These are phyloP conservation scores for Hypsopygia costalis DNA, from an alignment of 2,888 invertebrate species.

Conservation along the genomic window DNA sequence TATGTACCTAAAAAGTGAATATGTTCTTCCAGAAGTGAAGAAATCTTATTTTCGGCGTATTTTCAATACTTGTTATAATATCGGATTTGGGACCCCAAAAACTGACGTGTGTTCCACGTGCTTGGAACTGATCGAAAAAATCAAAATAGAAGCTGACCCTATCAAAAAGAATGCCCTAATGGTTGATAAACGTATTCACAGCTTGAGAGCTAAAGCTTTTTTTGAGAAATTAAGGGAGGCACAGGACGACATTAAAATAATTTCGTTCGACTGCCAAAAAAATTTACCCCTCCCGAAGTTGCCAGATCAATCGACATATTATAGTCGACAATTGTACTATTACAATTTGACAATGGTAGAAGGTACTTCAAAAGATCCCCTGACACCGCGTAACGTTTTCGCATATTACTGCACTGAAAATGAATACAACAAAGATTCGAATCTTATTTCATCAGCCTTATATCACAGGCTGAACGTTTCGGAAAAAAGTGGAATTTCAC, in stretches of 20 bases:
- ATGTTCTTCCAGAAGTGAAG: slow-evolving; percentile 12
- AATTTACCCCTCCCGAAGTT: slow-evolving; percentile 8
- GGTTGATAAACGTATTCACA: slow-evolving; percentile 16
- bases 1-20: slow-evolving; percentile 17
- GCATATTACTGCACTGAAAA: slow-evolving; percentile 27
- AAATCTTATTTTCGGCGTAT: slow-evolving; percentile 21
- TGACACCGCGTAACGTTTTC: slow-evolving; percentile 25
- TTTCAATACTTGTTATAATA: slow-evolving; percentile 22
- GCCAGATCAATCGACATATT: slow-evolving; percentile 25
- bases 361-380: slow-evolving; percentile 26
- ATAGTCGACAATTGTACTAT: slow-evolving; percentile 33
- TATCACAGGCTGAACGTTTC: slow-evolving; percentile 15
- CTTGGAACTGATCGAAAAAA: slow-evolving; percentile 19
- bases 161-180: slow-evolving; percentile 15
- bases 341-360: slow-evolving; percentile 39
- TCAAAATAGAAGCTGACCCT: slow-evolving; percentile 16
- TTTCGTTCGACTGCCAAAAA: slow-evolving; percentile 1
- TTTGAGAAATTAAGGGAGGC: slow-evolving; percentile 8
- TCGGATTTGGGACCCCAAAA: slow-evolving; percentile 21
- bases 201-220: slow-evolving; percentile 15
- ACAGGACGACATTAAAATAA: slow-evolving; percentile 6
- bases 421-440: slow-evolving; percentile 19
- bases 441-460: slow-evolving; percentile 19
- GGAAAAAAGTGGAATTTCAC: slow-evolving; percentile 15
- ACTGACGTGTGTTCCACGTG: slow-evolving; percentile 23